Base-by-base conservation (phyloP, 1,140 invertebrate genomes). In the Colletes gigas region DNA sequence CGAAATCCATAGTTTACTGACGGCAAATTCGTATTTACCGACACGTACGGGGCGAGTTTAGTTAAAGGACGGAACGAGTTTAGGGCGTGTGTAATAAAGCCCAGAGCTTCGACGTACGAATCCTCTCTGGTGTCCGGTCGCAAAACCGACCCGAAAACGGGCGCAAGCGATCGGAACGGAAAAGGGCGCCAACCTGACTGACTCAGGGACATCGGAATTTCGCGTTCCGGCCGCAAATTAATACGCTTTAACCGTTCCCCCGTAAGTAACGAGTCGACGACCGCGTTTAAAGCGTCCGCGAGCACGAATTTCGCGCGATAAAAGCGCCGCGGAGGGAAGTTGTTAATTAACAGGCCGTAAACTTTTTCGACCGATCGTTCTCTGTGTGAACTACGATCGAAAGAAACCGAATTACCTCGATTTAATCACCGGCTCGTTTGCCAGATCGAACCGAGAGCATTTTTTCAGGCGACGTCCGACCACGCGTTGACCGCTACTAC, bases 1-100 rank as follows among this genome's bases (percentile, higher is more conserved):
- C 69, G 69, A 73, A 73, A 79, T 79, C 55, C 69, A 65, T 79
- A 72, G 68, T 79, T 79, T 65, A 55, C 50, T 14, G 10, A 70
- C 75, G 44, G 55, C 66, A 62, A 59, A 71, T 52, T 63, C 68
- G 59, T 78, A 21, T 78, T 71, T 72, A 19, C 47, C 69, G 59
- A 72, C 68, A 60, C 57, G 44, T 71, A 67, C 55, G 17, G 19
- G 8, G 6, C 30, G 69, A 71, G 77, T 50, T 69, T 57, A n/a
- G 65, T 68, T 69, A 59, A 77, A 77, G 54, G 75, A 15, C 10
- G 39, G 65, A 50, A 76, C 41, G 63, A 47, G 50, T 78, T 62
- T 44, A 57, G 41, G 10, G 8, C 21, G 5, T 3, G 14, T 10
- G 47, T 66, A 41, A 75, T 55, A 66, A 21, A 55, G 30, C 73